A percentile compares a stretch with the other conserved stretches of the same genome.
Evolutionary conservation across 2,888 invertebrate species (phyloP).

Genomic region (Tortricodes alternella): DNA sequence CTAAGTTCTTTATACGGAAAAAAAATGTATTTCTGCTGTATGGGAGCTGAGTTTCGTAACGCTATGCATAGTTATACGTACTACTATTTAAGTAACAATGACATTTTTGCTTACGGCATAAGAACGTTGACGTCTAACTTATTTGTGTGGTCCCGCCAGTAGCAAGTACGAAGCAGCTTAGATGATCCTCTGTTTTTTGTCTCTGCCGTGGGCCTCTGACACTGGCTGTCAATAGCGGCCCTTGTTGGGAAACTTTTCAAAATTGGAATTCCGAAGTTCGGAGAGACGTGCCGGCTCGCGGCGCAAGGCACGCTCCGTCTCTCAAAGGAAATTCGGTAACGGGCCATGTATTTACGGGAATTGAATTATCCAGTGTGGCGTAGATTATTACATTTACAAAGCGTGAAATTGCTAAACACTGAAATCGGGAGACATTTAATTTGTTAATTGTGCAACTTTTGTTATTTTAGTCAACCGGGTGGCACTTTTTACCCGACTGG

Average conservation of each 20-base stretch:
- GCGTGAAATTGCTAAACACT: constrained; percentile 71
- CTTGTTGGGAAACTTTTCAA: constrained; percentile 80
- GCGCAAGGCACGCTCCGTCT: constrained; percentile 68
- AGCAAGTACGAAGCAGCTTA: constrained; percentile 3
- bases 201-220: constrained; percentile 64
- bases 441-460: constrained; percentile 4
- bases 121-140: too few relatives aligned
- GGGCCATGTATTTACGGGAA: constrained; percentile 75
- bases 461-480: too few relatives aligned
- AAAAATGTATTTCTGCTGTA: too few relatives aligned
- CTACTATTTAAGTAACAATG: too few relatives aligned
- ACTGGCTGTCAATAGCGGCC: constrained; percentile 77
- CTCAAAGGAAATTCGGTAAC: constrained; percentile 80
- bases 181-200: constrained; percentile 31
- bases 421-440: constrained; percentile 37
- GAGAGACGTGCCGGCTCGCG: constrained; percentile 74
- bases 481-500: too few relatives aligned
- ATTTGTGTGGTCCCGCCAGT: neutral
- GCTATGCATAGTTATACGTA: too few relatives aligned
- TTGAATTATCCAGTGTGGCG: constrained; percentile 74
- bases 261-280: constrained; percentile 81
- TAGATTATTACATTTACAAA: constrained; percentile 73
- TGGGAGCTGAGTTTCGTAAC: too few relatives aligned
- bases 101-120: too few relatives aligned
- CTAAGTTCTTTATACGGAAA: too few relatives aligned